Conservation (phyloP, 2,113 vertebrate genomes). For the Labeo catla region DNA sequence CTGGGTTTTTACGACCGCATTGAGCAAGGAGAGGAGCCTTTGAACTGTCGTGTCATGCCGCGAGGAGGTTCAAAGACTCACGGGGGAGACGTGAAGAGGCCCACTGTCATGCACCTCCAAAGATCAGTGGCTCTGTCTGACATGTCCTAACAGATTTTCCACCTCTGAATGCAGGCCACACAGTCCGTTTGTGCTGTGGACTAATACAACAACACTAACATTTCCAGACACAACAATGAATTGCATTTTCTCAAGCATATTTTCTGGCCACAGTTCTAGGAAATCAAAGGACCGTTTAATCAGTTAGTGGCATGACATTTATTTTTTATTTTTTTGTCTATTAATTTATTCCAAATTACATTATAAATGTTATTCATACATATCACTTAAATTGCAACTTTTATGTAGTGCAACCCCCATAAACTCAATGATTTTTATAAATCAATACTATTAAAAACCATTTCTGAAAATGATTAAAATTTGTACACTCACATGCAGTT, state of each 20-base stretch:
- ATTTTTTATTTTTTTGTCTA: neutral
- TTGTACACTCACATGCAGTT: neutral
- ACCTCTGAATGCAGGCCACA: constrained; percentile 16
- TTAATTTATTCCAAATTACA: neutral
- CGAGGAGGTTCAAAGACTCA: constrained; percentile 37
- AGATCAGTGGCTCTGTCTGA: constrained; percentile 18
- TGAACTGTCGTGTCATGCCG: constrained; percentile 43
- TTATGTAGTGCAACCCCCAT: neutral
- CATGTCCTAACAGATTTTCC: constrained; percentile 40
- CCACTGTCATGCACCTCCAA: constrained; percentile 31
- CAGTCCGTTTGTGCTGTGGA: neutral
- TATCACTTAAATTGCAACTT: neutral
- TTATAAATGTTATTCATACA: neutral
- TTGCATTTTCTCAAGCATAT: neutral
- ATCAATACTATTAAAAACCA: neutral
- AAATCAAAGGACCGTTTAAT: neutral
- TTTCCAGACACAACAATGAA: neutral
- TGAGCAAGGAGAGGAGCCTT: constrained; percentile 41
- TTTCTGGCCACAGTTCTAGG: neutral
- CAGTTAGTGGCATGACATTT: neutral
- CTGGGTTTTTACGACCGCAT: constrained; percentile 38
- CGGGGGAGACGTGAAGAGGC: constrained; percentile 28
- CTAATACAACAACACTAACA: neutral
- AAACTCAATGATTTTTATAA: neutral
- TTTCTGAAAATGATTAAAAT: neutral